Conservation (phyloP, 1,140 invertebrate species). For the Ylistrum balloti region DNA sequence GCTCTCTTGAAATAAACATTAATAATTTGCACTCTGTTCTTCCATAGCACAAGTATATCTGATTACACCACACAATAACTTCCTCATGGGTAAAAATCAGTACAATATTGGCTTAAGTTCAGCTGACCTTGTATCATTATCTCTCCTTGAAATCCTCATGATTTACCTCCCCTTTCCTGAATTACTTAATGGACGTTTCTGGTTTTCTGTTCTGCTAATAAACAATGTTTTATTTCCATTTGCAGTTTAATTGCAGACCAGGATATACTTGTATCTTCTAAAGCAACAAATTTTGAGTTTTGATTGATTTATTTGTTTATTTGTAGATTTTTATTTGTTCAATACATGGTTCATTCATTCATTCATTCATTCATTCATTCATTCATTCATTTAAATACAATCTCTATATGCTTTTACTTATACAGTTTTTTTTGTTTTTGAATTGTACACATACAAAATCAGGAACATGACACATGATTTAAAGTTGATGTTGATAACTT, state of each 20-base stretch:
- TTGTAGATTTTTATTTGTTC: background rate
- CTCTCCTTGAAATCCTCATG: background rate
- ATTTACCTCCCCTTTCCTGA: background rate
- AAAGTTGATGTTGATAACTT: too few relatives aligned
- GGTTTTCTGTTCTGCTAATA: conserved; percentile 26
- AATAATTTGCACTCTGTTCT: background rate
- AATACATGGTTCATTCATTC: background rate
- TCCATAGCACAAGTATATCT: background rate
- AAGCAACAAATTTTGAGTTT: background rate
- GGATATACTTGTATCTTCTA: background rate
- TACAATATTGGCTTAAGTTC: background rate
- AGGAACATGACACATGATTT: too few relatives aligned
- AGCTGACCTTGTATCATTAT: background rate
- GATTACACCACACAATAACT: background rate
- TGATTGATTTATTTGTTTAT: background rate
- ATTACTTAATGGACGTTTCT: conserved; percentile 1
- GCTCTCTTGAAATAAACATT: too few relatives aligned
- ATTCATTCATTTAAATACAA: background rate
- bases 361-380: background rate
- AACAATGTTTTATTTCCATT: background rate
- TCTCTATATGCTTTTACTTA: too few relatives aligned
- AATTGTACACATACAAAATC: too few relatives aligned
- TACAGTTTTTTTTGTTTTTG: too few relatives aligned
- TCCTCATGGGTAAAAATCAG: background rate
- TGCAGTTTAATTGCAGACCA: background rate